Conservation (phyloP, 2,797 vertebrate genomes). For the Bufotes viridis region DNA sequence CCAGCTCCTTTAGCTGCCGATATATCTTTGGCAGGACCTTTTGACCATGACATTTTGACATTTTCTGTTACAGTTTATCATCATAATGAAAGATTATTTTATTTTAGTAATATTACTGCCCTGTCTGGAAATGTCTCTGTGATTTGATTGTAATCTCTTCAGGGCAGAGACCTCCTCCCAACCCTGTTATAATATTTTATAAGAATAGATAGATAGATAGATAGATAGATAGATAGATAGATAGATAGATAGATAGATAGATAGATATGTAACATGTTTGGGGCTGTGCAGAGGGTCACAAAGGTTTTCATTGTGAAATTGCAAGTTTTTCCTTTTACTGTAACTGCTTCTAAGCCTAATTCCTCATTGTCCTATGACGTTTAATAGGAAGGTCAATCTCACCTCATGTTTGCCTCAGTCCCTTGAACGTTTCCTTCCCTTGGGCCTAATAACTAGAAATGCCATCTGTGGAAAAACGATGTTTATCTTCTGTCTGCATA, state of each 20-base stretch:
- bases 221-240: no score
- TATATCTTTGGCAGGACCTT: neutral
- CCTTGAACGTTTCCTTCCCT: constrained; percentile 26
- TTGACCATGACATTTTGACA: constrained; percentile 30
- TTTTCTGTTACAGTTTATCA: constrained; percentile 9
- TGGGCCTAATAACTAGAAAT: constrained; percentile 21
- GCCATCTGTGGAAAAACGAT: constrained; percentile 23
- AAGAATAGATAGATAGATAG: neutral
- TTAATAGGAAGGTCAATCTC: constrained; percentile 36
- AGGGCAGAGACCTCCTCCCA: neutral
- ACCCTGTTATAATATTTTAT: neutral
- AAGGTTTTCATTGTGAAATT: neutral
- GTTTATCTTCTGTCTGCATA: constrained; percentile 40
- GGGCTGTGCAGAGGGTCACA: neutral
- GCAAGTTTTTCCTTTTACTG: neutral
- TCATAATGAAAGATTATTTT: constrained; percentile 14
- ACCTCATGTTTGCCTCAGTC: constrained; percentile 16
- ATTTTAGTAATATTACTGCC: neutral
- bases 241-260: no score
- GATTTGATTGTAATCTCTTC: constrained; percentile 11
- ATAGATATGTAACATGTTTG: no score
- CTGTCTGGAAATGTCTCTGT: neutral
- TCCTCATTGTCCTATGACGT: constrained; percentile 1
- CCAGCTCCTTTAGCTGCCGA: neutral
- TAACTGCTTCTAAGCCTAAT: constrained; percentile 13